Percentiles rank a stretch among this genome's conserved stretches.
Conservation (phyloP, 2,797 vertebrate genomes). For the Vespertilio murinus region DNA sequence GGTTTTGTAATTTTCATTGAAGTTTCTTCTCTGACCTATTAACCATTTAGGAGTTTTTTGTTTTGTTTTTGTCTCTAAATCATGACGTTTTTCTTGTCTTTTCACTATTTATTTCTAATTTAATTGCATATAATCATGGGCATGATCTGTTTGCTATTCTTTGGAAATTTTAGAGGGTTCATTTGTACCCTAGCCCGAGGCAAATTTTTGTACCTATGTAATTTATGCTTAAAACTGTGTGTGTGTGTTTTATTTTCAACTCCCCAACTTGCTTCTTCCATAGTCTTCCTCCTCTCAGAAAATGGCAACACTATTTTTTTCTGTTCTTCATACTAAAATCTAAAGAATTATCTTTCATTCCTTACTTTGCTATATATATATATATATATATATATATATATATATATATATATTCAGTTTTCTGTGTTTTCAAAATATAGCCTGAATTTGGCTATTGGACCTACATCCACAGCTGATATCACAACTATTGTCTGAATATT, state of each 20-base stretch:
- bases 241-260: not conserved
- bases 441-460: not conserved
- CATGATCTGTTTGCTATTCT: not conserved
- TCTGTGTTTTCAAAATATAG: not conserved
- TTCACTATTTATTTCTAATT: slow-evolving; percentile 19
- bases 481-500: not conserved
- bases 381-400: not conserved
- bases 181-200: not conserved
- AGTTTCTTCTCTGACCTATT: not conserved
- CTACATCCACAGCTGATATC: no score
- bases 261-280: not conserved
- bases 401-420: not conserved
- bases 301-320: not conserved
- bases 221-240: not conserved
- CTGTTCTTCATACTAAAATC: not conserved
- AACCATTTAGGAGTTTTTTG: not conserved
- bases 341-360: not conserved
- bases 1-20: not conserved
- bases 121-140: not conserved
- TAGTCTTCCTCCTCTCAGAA: not conserved
- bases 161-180: not conserved
- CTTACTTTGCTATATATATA: not conserved
- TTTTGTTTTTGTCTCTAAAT: not conserved
- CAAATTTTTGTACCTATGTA: not conserved
- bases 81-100: not conserved